A percentile compares a stretch with the other conserved stretches of the same genome.
Evolutionary conservation across 2,888 invertebrate species (phyloP).

Genomic region (Isoperla grammatica): DNA sequence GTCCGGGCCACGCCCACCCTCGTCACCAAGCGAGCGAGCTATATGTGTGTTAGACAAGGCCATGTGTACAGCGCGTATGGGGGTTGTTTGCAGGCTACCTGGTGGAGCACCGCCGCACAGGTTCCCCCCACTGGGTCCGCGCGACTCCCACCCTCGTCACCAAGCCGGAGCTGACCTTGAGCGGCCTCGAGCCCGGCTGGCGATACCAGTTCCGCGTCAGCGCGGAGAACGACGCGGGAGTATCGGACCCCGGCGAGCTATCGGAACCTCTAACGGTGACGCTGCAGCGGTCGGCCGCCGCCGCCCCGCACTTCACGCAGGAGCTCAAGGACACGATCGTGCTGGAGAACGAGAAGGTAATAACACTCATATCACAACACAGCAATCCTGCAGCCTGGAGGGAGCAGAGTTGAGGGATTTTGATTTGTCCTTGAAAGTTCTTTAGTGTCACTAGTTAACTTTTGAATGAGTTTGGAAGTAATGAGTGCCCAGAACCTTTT

Average conservation of each 20-base stretch:
- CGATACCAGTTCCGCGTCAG: constrained; percentile 86
- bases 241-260: constrained; percentile 76
- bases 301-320: constrained; percentile 66
- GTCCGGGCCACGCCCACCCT: constrained; percentile 70
- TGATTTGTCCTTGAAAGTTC: too few relatives aligned
- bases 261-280: constrained; percentile 83
- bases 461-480: too few relatives aligned
- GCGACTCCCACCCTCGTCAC: constrained; percentile 67
- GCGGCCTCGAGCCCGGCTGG: constrained; percentile 80
- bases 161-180: constrained; percentile 68
- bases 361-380: too few relatives aligned
- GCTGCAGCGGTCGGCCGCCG: constrained; percentile 55
- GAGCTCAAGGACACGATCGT: constrained; percentile 65
- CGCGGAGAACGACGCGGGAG: constrained; percentile 86
- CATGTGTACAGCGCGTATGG: too few relatives aligned
- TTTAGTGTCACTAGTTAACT: too few relatives aligned
- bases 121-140: constrained; percentile 78
- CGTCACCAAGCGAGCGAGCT: constrained; percentile 59
- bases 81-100: constrained; percentile 55
- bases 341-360: constrained; percentile 73
- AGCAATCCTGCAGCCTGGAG: too few relatives aligned
- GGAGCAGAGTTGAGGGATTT: too few relatives aligned
- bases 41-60: too few relatives aligned
- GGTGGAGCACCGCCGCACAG: constrained; percentile 68
- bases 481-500: too few relatives aligned